phyloP scores from a whole-genome alignment of 1,140 invertebrate genomes.

The Yoshiicerus persimilis region DNA sequence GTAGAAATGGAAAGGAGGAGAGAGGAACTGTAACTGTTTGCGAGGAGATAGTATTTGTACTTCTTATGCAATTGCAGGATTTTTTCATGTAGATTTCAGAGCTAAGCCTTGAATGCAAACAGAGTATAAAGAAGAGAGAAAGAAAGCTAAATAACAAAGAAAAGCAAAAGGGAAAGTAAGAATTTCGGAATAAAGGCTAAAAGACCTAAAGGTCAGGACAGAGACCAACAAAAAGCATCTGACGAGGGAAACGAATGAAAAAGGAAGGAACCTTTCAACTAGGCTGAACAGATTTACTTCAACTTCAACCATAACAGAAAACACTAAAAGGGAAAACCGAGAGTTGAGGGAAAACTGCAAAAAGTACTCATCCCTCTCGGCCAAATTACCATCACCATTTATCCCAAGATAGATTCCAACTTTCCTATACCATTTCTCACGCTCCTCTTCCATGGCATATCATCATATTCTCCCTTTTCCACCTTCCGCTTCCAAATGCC shows the following conservation, averaged over 20 bases:
- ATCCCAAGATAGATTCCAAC: not conserved
- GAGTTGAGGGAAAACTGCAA: not conserved
- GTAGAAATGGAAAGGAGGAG: not conserved
- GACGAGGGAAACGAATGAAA: not conserved
- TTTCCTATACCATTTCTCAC: not conserved
- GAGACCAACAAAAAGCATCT: not conserved
- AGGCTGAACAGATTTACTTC: not conserved
- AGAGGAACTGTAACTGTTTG: not conserved
- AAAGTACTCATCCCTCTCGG: slow-evolving; percentile 10
- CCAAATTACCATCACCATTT: not conserved
- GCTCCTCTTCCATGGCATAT: not conserved
- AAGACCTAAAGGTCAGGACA: not conserved
- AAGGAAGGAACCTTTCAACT: not conserved
- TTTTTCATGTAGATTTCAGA: not conserved
- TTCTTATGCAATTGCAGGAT: not conserved
- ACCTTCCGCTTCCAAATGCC: not conserved
- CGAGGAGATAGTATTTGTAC: not conserved
- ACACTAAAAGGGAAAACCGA: not conserved
- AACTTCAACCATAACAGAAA: not conserved
- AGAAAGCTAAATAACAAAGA: not conserved
- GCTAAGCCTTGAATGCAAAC: not conserved
- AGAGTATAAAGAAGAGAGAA: not conserved
- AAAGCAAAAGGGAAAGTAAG: not conserved
- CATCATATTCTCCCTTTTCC: not conserved
- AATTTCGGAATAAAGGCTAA: not conserved